Base-by-base conservation (phyloP, 2,888 invertebrate species). In the Ctenicera cuprea region DNA sequence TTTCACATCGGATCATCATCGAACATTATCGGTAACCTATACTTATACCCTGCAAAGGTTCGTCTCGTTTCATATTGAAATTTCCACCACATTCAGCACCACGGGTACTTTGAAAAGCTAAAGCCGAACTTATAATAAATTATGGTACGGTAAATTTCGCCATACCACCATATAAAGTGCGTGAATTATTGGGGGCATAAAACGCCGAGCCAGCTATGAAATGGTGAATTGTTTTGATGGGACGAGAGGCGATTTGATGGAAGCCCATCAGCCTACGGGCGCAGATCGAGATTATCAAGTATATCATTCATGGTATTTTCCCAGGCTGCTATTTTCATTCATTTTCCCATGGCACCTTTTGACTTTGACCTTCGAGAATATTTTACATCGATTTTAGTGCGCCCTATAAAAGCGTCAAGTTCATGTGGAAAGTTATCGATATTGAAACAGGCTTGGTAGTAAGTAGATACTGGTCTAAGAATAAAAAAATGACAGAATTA, bases 1-100 rank as follows among this genome's bases (percentile, higher is more conserved):
- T 68, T 71, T 71, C 74, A 71, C 71, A 68, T 63, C 33, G 74
- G 64, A 74, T 66, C 67, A 78, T 77, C 75, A 76, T 77, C 77
- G 79, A 73, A 76, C 74, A 77, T 79, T 77, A 76, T 74, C 61
- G 68, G 69, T 74, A 78, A 76, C 79, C 78, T 76, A 78, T 78
- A 78, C 76, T 79, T 79, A 79, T 30, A 59, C 62, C 71, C 50
- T 65, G 43, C 62, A 57, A 73, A 69, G 73, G 73, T 61, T 37
- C 72, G 20, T 8, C 20, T 18, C 14, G n/a, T 71, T 38, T 61
- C 72, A 72, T n/a, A 16, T 30, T 48, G 22, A 61, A 37, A 45
- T 73, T 73, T 73, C 73, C 22, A 33, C 26, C 38, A 38, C 43
- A 54, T 41, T 12, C 22, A 48, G 48, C 9, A n/a, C 20, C n/a